Evolutionary conservation across 2,888 invertebrate genomes (phyloP), one percentile per base, ranked within the genome.

Genomic region (Desoria tigrina): DNA sequence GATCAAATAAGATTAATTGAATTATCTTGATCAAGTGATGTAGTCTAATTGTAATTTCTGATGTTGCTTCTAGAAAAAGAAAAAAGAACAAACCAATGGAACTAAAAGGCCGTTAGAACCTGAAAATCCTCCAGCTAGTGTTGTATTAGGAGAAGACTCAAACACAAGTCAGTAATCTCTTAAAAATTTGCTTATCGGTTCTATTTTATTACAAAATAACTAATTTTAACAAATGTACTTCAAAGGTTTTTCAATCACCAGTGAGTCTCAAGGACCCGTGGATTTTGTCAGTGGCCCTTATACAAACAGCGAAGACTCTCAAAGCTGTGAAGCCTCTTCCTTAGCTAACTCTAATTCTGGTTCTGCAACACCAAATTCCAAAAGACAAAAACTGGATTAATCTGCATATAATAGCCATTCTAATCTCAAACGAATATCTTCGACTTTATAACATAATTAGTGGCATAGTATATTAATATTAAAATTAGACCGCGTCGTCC

Each of bases 131-230:
- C 92, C 90, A 80, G 90, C 90, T 77, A 90, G 90, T 79, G 88
- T 90, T 9, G 74, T 74, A 27, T 61, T 74, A 26, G 75, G 77
- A 14, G 93, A 94, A 80, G 93, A 93, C 79, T 94, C 93, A 14
- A 93, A 93, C 80, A 94, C 93, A 71, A 92, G 93, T 92, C 84
- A 85, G 86, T n/a, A n/a, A n/a, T n/a, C n/a, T n/a, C n/a, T n/a
- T 11, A 49, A 11, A 23, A 28, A 18, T 28, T 24, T 24, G 51
- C 4, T 51, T 51, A 26, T 7, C 23, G 14, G n/a, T n/a, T n/a
- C n/a, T n/a, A n/a, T n/a, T n/a, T n/a, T n/a, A n/a, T n/a, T n/a
- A n/a, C n/a, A n/a, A n/a, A n/a, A n/a, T n/a, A n/a, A n/a, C n/a
- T n/a, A n/a, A n/a, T n/a, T n/a, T n/a, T n/a, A n/a, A n/a, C n/a